phyloP scores from a whole-genome alignment of 2,797 vertebrate species.

The Semaprochilodus insignis region DNA sequence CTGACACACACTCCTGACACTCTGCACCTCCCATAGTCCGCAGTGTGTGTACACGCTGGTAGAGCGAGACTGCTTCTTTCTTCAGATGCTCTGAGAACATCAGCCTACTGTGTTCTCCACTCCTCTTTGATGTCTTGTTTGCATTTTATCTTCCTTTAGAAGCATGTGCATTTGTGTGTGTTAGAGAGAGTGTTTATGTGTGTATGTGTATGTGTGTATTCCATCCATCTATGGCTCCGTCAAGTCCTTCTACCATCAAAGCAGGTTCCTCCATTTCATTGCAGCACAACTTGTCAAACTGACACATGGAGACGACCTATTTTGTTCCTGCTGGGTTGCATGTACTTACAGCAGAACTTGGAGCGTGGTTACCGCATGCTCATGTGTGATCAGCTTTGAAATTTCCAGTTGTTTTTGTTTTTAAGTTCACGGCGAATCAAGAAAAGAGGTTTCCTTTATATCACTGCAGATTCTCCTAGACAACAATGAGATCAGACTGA shows the following conservation, averaged over 20 bases:
- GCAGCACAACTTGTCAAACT: conserved; percentile 33
- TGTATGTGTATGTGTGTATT: conserved; percentile 30
- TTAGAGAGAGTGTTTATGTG: neutral
- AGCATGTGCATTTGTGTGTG: neutral
- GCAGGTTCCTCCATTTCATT: conserved; percentile 38
- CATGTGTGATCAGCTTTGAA: neutral
- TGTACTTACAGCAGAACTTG: conserved; percentile 11
- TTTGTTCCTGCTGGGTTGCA: conserved; percentile 30
- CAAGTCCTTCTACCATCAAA: conserved; percentile 42
- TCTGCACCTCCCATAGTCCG: neutral
- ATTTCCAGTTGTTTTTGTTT: neutral
- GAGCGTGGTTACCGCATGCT: conserved; percentile 23
- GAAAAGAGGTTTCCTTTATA: too few species aligned
- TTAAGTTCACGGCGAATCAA: too few species aligned
- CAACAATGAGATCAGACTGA: too few species aligned
- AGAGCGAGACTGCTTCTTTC: conserved; percentile 16
- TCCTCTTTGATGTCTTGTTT: conserved; percentile 28
- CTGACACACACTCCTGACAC: conserved; percentile 24
- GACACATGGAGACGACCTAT: conserved; percentile 33
- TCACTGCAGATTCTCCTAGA: too few species aligned
- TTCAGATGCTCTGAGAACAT: conserved; percentile 22
- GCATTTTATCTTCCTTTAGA: conserved; percentile 36
- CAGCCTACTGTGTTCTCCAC: conserved; percentile 17
- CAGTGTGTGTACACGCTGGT: neutral
- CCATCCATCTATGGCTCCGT: conserved; percentile 42